Base-by-base conservation (phyloP, 2,888 invertebrate genomes). In the Choristoneura rosaceana region DNA sequence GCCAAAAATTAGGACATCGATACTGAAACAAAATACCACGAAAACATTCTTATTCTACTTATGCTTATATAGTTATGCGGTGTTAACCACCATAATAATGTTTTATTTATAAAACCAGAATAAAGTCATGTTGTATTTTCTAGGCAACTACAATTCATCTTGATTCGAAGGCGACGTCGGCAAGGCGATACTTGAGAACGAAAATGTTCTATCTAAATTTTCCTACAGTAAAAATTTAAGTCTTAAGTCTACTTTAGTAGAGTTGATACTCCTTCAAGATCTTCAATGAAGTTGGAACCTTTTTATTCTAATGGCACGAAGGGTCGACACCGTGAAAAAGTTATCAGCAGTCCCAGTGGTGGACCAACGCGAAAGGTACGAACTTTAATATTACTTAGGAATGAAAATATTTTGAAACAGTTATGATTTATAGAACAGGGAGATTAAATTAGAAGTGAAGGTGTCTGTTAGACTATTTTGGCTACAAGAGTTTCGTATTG, bases 381-480 rank as follows among this genome's bases (percentile, higher is more conserved):
- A 12, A 52, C 64, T 65, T 52, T 52, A n/a, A 52, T 65, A 65
- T 65, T 65, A 50, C 64, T 64, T 64, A 47, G 33, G 33, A 63
- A 65, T 52, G 52, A 65, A 17, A 62, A 65, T 52, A 52, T 65
- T 65, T 52, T 38, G 41, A 52, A 52, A 50, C 52, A 52, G 52
- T 65, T 65, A 15, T 65, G 64, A 65, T 65, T 65, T 65, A 65
- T 65, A 52, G 64, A 52, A 10, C 64, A 17, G 38, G 15, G 34
- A 52, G 64, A 65, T 65, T 52, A 52, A 65, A 65, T 50, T 50
- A 34, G 50, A 64, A 14, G 61, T 5, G 12, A 43, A 12, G 12
- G 12, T 17, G 12, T 58, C 33, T 58, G 58, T 12, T 10, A 10
- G 12, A 8, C 7, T 15, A 52, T 52, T 52, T 52, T 17, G 17